Evolutionary conservation across 2,797 vertebrate species (phyloP).

Genomic region (Morelia viridis): DNA sequence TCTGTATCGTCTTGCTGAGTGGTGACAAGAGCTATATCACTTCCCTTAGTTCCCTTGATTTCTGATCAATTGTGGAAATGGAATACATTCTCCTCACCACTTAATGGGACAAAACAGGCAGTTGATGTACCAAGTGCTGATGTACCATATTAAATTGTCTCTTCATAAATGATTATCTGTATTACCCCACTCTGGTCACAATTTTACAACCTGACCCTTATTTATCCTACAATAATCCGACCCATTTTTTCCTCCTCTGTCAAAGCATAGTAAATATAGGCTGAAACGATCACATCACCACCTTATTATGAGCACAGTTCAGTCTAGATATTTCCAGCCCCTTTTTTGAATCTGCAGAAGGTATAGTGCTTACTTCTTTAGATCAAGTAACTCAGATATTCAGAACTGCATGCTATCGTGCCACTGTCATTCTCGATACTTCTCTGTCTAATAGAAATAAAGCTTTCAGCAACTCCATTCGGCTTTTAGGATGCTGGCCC

Average conservation of each 20-base stretch:
- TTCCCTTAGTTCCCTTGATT: neutral
- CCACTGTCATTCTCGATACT: neutral
- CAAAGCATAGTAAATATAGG: neutral
- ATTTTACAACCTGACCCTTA: neutral
- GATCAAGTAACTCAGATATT: neutral
- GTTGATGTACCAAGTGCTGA: neutral
- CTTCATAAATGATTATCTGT: neutral
- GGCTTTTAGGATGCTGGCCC: neutral
- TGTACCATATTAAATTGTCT: constrained; percentile 1
- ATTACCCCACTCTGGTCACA: neutral
- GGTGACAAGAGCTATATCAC: neutral
- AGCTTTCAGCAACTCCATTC: neutral
- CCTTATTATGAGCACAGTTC: neutral
- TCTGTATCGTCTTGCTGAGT: neutral
- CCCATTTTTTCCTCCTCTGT: neutral
- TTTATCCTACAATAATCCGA: neutral
- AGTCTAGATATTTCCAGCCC: neutral
- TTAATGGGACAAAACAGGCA: neutral
- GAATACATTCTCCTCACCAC: neutral
- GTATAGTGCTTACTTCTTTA: neutral
- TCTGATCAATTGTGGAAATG: neutral
- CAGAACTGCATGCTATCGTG: neutral
- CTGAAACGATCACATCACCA: neutral
- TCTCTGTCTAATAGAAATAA: neutral
- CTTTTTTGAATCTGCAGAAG: neutral